A percentile compares a stretch with the other conserved stretches of the same genome.
Conservation (phyloP, 2,888 invertebrate species). For the Margaritifera margaritifera region DNA sequence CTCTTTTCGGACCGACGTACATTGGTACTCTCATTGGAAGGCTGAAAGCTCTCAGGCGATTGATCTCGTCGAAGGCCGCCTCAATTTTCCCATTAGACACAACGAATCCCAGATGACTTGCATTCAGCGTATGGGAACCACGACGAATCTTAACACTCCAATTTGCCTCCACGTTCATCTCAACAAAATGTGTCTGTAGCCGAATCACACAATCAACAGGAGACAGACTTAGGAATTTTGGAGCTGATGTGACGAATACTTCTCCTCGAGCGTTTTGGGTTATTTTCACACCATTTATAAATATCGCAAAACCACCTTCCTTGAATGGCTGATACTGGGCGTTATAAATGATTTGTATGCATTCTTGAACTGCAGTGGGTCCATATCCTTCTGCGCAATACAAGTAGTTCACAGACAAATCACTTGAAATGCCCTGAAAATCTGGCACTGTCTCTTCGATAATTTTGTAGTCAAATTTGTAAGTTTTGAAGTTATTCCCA, state of each 20-base stretch:
- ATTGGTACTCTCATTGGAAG: conserved; percentile 45
- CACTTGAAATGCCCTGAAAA: conserved; percentile 68
- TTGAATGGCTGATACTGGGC: conserved; percentile 64
- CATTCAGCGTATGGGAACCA: conserved; percentile 58
- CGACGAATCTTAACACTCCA: conserved; percentile 62
- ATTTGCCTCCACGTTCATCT: conserved; percentile 70
- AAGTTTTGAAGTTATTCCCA: conserved; percentile 58
- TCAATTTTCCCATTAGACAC: conserved; percentile 60
- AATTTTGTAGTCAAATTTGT: conserved; percentile 57
- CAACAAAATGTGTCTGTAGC: conserved; percentile 69
- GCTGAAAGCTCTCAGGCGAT: conserved; percentile 46
- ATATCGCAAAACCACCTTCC: conserved; percentile 65
- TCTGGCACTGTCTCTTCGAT: conserved; percentile 47
- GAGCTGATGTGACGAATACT: conserved; percentile 70
- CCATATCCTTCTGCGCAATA: conserved; percentile 63
- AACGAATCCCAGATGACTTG: conserved; percentile 47
- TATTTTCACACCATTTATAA: conserved; percentile 71
- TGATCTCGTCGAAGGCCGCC: conserved; percentile 53
- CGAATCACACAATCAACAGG: conserved; percentile 63
- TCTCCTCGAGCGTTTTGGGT: conserved; percentile 70
- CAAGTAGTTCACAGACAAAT: conserved; percentile 67
- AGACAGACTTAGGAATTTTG: conserved; percentile 70
- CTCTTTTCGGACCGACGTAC: conserved; percentile 17
- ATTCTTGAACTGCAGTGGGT: conserved; percentile 65
- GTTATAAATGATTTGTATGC: conserved; percentile 62